Base-by-base conservation (phyloP, 2,888 invertebrate genomes). In the Pachliopta kotzebuea region DNA sequence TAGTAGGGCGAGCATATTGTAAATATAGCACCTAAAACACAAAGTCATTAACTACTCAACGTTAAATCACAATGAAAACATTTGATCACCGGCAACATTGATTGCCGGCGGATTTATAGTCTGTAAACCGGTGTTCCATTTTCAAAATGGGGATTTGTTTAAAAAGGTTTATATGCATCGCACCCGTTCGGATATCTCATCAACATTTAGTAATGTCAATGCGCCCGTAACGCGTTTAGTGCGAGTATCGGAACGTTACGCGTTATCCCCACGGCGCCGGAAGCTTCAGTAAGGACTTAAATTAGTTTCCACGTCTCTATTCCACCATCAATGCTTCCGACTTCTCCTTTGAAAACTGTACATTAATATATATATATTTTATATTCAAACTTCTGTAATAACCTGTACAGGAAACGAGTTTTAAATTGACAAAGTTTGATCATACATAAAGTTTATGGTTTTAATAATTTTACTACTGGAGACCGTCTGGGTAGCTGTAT, bases 291-390 rank as follows among this genome's bases (percentile, higher is more conserved):
- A 53, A 24, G n/a, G 37, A 60, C 42, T 52, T 53, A 42, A 56
- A 65, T 31, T 58, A 58, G 53, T 63, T 60, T 65, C 42, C 29
- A 65, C 65, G 45, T 60, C 65, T 57, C 65, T 60, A n/a, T n/a
- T n/a, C n/a, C n/a, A n/a, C n/a, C n/a, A n/a, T n/a, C n/a, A n/a
- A n/a, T n/a, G n/a, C n/a, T n/a, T n/a, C n/a, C n/a, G n/a, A n/a
- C n/a, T n/a, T n/a, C n/a, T n/a, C n/a, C n/a, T n/a, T n/a, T n/a
- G n/a, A n/a, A n/a, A n/a, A n/a, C n/a, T n/a, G n/a, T 29, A 57
- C 42, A 56, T 56, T 62, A 18, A 29, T 42, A 42, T 20, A 31
- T 0, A 31, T 45, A 37, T 29, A 20, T 37, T 57, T 62, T 37
- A 26, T 56, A 62, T 62, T 53, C 52, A 24, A 52, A 62, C 62